A percentile compares a stretch with the other conserved stretches of the same genome.
Conservation (phyloP, 2,797 vertebrate species). For the Poecilia gillii region DNA sequence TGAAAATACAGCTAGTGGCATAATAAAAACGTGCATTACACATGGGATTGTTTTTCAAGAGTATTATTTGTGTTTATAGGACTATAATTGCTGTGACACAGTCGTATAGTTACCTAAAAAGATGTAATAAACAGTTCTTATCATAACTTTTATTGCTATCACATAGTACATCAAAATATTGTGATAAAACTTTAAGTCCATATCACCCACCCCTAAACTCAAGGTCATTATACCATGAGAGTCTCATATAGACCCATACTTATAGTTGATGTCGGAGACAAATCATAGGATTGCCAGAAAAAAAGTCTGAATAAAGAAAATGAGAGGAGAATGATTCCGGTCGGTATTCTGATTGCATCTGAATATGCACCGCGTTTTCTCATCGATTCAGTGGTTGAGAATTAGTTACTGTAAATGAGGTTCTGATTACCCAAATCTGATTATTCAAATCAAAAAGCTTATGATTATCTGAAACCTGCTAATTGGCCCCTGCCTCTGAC, state of each 20-base stretch:
- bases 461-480: constrained; percentile 78
- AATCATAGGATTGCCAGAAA: constrained; percentile 38
- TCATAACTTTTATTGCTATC: no score
- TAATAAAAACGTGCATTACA: no score
- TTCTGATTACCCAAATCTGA: constrained; percentile 74
- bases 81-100: no score
- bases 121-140: no score
- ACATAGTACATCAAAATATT: no score
- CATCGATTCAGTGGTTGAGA: constrained; percentile 50
- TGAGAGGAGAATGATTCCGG: constrained; percentile 32
- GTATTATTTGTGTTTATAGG: no score
- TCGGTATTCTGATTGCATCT: constrained; percentile 32
- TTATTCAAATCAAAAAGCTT: constrained; percentile 79
- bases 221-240: not conserved
- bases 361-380: constrained; percentile 27
- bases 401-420: constrained; percentile 63
- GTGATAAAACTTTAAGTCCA: no score
- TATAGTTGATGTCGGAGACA: constrained; percentile 22
- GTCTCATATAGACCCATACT: not conserved
- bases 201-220: not conserved
- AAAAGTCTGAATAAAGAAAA: constrained; percentile 29
- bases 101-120: no score
- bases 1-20: no score
- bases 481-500: constrained; percentile 75
- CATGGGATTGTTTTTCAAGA: no score